A percentile compares a stretch with the other conserved stretches of the same genome.
Conservation (phyloP, 2,797 vertebrate genomes). For the Micropoecilia bifurca region DNA sequence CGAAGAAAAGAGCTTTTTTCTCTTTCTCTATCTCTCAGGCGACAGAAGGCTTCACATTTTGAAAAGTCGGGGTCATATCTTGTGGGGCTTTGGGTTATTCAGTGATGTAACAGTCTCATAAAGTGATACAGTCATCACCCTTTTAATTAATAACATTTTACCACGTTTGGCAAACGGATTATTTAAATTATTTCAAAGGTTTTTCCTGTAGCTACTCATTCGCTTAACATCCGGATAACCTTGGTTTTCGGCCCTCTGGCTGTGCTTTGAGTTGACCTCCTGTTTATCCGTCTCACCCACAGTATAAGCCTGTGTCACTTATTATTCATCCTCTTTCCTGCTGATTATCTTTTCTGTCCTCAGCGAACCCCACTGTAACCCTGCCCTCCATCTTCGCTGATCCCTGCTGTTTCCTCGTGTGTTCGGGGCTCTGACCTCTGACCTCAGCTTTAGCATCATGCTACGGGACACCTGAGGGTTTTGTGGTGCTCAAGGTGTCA, state of each 20-base stretch:
- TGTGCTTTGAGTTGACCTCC: conserved; percentile 33
- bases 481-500: neutral
- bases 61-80: neutral
- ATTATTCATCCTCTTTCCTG: conserved; percentile 17
- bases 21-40: neutral
- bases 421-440: conserved; percentile 7
- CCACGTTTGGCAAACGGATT: neutral
- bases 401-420: conserved; percentile 12
- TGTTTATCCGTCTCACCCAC: conserved; percentile 45
- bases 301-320: conserved; percentile 32
- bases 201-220: neutral
- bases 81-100: neutral
- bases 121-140: neutral
- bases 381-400: conserved; percentile 33
- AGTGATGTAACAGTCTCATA: too few species aligned
- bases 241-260: conserved; percentile 6
- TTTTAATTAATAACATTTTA: neutral
- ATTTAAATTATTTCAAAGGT: neutral
- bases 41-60: neutral
- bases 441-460: conserved; percentile 14
- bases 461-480: conserved; percentile 8
- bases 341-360: conserved; percentile 40
- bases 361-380: conserved; percentile 25
- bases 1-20: neutral
- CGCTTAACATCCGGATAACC: neutral